These are phyloP conservation scores for Melinaea marsaeus DNA, from an alignment of 2,888 invertebrate genomes.

Conservation along the genomic window DNA sequence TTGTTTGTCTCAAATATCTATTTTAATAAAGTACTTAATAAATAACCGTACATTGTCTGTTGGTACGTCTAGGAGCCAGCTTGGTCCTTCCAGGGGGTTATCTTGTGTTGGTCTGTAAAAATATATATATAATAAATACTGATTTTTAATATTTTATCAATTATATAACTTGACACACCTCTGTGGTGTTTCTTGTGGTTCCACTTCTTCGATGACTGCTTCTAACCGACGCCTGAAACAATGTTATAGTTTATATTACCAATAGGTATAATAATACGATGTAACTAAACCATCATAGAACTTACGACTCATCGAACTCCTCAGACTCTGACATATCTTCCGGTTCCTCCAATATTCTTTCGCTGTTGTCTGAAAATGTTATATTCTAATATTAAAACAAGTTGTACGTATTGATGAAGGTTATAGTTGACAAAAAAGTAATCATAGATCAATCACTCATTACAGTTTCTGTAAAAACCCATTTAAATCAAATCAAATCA, in stretches of 20 bases:
- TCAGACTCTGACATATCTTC: constrained; percentile 45
- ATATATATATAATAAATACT: constrained; percentile 9
- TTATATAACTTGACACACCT: constrained; percentile 33
- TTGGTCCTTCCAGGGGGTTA: constrained; percentile 68
- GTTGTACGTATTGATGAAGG: no score
- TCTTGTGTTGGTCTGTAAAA: constrained; percentile 43
- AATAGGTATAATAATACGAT: not conserved
- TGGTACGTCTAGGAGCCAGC: constrained; percentile 59
- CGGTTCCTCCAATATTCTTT: constrained; percentile 44
- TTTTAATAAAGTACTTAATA: not conserved
- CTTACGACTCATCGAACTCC: constrained; percentile 51
- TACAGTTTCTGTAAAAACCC: no score
- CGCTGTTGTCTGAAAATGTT: constrained; percentile 42
- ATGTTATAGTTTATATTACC: constrained; percentile 16
- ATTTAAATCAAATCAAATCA: no score
- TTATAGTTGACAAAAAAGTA: no score
- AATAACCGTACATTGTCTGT: constrained; percentile 35
- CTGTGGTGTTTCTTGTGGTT: constrained; percentile 42
- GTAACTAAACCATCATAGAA: constrained; percentile 22
- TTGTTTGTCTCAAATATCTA: not conserved
- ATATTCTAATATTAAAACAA: not conserved
- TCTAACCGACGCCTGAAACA: constrained; percentile 44
- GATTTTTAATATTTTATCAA: constrained; percentile 3
- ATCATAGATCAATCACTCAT: no score
- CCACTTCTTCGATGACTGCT: constrained; percentile 51